Conservation (phyloP, 2,113 vertebrate genomes). For the Indicator indicator region DNA sequence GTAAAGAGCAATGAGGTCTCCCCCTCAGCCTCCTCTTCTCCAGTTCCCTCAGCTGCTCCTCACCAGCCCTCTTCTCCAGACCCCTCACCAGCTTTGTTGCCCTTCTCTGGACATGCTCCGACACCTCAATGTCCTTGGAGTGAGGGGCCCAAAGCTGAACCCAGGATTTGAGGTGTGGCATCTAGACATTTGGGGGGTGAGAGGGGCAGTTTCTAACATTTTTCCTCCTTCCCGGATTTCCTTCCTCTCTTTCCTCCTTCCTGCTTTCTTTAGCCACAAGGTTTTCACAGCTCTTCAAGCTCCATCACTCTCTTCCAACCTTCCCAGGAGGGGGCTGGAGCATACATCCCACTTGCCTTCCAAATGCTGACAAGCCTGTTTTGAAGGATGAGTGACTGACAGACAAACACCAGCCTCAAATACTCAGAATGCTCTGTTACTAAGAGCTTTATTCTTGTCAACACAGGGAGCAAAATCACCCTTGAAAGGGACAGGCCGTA, state of each 20-base stretch:
- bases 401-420: slow-evolving; percentile 56
- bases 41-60: too few species aligned
- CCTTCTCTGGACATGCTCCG: too few species aligned
- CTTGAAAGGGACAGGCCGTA: slow-evolving; percentile 19
- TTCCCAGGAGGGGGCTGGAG: not conserved
- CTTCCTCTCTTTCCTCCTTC: not conserved
- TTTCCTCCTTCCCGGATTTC: not conserved
- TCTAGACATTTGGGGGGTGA: not conserved
- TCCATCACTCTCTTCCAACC: not conserved
- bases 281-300: not conserved
- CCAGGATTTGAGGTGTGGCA: too few species aligned
- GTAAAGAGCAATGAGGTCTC: too few species aligned
- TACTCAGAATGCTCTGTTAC: slow-evolving; percentile 16
- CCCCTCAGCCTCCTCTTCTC: too few species aligned
- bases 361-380: slow-evolving; percentile 37
- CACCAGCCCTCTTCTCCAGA: too few species aligned
- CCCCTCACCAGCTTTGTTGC: too few species aligned
- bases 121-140: too few species aligned
- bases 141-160: too few species aligned
- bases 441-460: slow-evolving; percentile 54
- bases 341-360: slow-evolving; percentile 36
- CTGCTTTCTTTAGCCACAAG: not conserved
- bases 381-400: slow-evolving; percentile 42
- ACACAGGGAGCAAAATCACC: slow-evolving; percentile 28
- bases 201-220: not conserved